Percentiles rank a stretch among this genome's conserved stretches.
Evolutionary conservation across 2,797 vertebrate genomes (phyloP).

Genomic region (Lagorchestes hirsutus): DNA sequence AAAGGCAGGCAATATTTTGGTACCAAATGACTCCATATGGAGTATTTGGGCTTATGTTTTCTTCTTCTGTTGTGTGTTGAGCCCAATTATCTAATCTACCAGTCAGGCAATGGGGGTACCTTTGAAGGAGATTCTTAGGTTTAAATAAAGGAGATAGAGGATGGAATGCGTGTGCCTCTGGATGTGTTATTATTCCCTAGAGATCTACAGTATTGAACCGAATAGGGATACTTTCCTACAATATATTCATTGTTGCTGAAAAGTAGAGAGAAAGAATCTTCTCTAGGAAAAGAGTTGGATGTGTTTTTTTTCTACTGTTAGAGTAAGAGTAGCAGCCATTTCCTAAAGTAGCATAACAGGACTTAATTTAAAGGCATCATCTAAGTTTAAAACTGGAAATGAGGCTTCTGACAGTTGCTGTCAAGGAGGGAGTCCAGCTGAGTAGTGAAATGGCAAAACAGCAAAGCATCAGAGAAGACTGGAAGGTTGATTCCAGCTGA

Average conservation of each 20-base stretch:
- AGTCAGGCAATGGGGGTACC: neutral
- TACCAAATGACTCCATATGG: neutral
- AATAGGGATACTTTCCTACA: neutral
- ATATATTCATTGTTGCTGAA: neutral
- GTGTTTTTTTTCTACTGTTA: neutral
- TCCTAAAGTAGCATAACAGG: neutral
- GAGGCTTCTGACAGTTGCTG: neutral
- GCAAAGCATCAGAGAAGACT: neutral
- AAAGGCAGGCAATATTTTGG: neutral
- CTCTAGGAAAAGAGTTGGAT: neutral
- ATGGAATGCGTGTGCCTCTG: neutral
- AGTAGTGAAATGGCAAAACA: neutral
- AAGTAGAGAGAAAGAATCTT: neutral
- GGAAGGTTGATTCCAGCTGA: neutral
- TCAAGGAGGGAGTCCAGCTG: neutral
- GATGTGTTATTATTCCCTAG: neutral
- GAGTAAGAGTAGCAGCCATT: neutral
- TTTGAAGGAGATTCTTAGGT: neutral
- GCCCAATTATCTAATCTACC: neutral
- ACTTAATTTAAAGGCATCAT: neutral
- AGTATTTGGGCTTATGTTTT: neutral
- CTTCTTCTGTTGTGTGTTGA: neutral
- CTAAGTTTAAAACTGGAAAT: neutral
- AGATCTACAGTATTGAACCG: neutral
- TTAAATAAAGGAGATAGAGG: neutral